Percentiles rank a stretch among this genome's conserved stretches.
phyloP scores from a whole-genome alignment of 2,797 vertebrate species.

The Eupleurogrammus muticus region DNA sequence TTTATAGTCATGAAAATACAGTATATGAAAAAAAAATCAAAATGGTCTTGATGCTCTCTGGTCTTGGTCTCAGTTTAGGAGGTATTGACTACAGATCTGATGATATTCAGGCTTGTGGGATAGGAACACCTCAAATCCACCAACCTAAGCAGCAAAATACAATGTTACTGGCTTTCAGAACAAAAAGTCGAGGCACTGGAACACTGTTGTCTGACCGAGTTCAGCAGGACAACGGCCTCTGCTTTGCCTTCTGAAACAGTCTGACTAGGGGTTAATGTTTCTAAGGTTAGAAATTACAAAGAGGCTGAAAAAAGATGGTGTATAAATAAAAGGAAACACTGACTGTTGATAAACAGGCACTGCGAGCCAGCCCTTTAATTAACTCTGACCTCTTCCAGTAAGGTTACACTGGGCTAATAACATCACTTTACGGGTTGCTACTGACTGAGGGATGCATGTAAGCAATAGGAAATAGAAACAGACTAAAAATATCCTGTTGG shows the following conservation, averaged over 20 bases:
- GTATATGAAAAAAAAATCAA: no score
- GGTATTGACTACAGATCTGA: no score
- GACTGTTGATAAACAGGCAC: no score
- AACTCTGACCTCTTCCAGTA: no score
- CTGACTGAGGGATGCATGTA: background rate
- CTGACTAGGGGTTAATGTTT: background rate
- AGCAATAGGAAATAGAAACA: background rate
- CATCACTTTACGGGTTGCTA: background rate
- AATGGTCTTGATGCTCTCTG: no score
- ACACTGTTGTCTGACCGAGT: background rate
- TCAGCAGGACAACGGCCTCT: background rate
- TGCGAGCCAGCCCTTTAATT: no score
- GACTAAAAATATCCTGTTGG: no score
- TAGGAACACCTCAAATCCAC: background rate
- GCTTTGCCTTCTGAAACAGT: background rate
- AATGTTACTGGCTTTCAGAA: background rate
- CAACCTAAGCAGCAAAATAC: background rate
- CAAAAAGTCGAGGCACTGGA: no score
- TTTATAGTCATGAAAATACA: no score
- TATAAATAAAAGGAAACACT: no score
- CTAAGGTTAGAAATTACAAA: background rate
- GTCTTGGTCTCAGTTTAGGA: no score
- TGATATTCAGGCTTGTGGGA: background rate
- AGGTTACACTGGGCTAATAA: no score
- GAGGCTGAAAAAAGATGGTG: background rate